phyloP scores from a whole-genome alignment of 2,113 vertebrate species.

The Todiramphus chloris region DNA sequence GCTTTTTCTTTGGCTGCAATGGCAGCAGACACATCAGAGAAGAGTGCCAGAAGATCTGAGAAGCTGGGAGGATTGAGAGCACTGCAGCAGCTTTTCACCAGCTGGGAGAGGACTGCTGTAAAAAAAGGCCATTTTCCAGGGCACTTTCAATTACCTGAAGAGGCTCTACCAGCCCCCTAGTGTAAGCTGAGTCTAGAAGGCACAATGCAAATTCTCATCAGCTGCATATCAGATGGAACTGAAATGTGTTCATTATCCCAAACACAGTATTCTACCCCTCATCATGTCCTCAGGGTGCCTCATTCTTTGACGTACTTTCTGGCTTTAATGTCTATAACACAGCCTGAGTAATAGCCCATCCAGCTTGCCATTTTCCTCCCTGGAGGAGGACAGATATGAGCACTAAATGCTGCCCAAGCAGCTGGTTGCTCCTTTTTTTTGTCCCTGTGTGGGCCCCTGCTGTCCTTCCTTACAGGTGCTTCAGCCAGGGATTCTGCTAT shows the following conservation, averaged over 20 bases:
- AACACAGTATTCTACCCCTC: background rate
- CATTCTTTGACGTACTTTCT: background rate
- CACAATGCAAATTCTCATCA: background rate
- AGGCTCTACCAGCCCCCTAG: background rate
- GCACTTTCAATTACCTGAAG: background rate
- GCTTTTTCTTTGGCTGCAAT: background rate
- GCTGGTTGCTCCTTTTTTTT: background rate
- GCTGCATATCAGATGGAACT: background rate
- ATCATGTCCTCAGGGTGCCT: background rate
- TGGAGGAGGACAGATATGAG: background rate
- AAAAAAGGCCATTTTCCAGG: background rate
- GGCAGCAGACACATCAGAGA: background rate
- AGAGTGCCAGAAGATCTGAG: background rate
- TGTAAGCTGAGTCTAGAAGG: background rate
- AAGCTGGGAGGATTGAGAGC: background rate
- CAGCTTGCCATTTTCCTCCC: background rate
- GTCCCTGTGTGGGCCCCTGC: background rate
- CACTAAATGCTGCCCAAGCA: background rate
- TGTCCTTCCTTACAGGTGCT: background rate
- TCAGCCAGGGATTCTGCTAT: background rate
- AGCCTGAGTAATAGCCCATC: background rate
- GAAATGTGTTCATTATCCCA: background rate
- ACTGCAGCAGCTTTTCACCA: background rate
- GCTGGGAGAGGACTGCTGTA: background rate
- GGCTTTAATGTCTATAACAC: background rate